Evolutionary conservation across 1,140 invertebrate genomes (phyloP), one percentile per base, ranked within the genome.

Genomic region (Leptinotarsa texana): DNA sequence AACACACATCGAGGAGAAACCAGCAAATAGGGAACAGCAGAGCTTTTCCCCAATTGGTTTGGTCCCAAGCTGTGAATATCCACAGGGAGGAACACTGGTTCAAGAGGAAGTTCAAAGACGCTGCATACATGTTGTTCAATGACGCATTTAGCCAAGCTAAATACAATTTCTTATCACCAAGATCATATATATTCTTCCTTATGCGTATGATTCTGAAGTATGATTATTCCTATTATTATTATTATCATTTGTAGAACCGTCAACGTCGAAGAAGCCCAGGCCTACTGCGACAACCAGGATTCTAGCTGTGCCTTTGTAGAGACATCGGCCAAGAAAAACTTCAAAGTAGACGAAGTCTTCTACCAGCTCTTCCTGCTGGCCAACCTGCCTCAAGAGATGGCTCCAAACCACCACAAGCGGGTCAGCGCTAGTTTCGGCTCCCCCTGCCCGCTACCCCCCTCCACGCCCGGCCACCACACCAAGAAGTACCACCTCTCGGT

Each of bases 371-470:
- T 95, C 84, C 88, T 92, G 61, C 89, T 93, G 13, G 93, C 93
- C 11, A 93, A 93, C 81, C 85, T 95, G 69, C 94, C 94, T 2
- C 84, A 93, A 79, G 94, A 95, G 87, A 95, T 95, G 94, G 93
- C 93, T n/a, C 94, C 94, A 0, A 94, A 94, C 81, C 91, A 94
- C 81, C 94, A 95, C 83, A 91, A 92, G 78, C 87, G 91, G 8
- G 87, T 91, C 24, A 90, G 90, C 83, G 88, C 91, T 21, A 83
- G 89, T 3, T 92, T 92, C 75, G 92, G 92, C 3, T 91, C 91
- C 51, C 92, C 92, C 0, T 92, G 91, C 71, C 91, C 91, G 13
- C 83, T 93, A 67, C 83, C 83, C 49, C 91, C 92, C 0, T 90
- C 91, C 0, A 90, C 91, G 78, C 90, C 89, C 47, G 88, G 89